phyloP scores from a whole-genome alignment of 2,888 invertebrate species.

The Halictus ligatus region DNA sequence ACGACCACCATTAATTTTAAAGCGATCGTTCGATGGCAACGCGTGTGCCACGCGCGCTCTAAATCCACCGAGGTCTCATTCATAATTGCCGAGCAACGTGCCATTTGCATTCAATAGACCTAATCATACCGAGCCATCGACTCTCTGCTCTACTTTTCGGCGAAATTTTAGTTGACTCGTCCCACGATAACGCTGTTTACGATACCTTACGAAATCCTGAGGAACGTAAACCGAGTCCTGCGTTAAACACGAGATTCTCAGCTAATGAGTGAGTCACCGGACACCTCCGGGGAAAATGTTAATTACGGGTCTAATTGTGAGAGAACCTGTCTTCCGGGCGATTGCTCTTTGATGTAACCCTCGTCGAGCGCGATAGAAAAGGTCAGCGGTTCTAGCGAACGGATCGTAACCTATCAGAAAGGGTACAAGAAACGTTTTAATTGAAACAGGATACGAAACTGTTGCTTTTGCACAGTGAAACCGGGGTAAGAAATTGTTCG shows the following conservation, averaged over 20 bases:
- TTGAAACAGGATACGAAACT: background rate
- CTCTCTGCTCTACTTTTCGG: background rate
- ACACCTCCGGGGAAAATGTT: background rate
- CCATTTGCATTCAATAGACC: background rate
- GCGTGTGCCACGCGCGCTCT: conserved; percentile 8
- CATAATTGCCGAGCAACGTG: conserved; percentile 9
- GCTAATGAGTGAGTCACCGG: background rate
- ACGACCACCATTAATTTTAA: conserved; percentile 1
- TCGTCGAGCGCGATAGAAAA: background rate
- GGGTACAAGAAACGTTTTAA: background rate
- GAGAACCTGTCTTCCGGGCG: background rate
- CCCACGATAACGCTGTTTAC: no score
- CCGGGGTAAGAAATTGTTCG: background rate
- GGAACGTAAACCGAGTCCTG: background rate
- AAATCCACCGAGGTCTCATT: background rate
- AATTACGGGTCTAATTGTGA: background rate
- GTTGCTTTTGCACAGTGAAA: background rate
- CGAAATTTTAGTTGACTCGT: background rate
- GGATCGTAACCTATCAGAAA: background rate
- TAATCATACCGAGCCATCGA: background rate
- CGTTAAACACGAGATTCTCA: background rate
- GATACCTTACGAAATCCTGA: background rate
- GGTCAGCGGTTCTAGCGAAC: background rate
- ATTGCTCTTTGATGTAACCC: background rate
- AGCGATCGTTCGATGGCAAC: background rate